phyloP scores from a whole-genome alignment of 2,113 vertebrate genomes.

The Scopus umbretta region DNA sequence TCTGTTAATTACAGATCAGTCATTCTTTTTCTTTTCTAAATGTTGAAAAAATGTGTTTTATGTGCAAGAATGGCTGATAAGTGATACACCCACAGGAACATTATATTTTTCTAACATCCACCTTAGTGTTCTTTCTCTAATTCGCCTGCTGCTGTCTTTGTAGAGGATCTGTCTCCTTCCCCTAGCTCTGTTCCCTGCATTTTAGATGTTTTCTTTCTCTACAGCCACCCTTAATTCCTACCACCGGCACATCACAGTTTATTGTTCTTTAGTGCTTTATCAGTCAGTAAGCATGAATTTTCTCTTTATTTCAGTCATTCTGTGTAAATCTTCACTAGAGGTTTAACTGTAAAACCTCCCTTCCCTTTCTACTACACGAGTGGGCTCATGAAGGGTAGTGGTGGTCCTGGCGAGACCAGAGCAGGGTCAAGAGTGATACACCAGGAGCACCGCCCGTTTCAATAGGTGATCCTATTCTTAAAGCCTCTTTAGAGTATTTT shows the following conservation, averaged over 20 bases:
- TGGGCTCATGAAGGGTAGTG: background rate
- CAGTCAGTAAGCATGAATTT: background rate
- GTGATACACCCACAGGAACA: conserved; percentile 55
- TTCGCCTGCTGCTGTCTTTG: conserved; percentile 38
- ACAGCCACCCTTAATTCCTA: background rate
- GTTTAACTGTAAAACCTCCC: background rate
- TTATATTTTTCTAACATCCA: conserved; percentile 56
- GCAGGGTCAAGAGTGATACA: background rate
- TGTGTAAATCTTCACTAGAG: background rate
- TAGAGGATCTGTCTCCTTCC: conserved; percentile 26
- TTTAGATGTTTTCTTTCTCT: background rate
- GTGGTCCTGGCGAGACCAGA: background rate
- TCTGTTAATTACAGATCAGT: conserved; percentile 60
- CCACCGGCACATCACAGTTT: background rate
- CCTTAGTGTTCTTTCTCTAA: conserved; percentile 56
- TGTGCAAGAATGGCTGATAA: conserved; percentile 56
- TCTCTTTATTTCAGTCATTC: background rate
- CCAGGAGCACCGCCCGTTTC: background rate
- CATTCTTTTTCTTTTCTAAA: conserved; percentile 43
- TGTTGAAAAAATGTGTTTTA: conserved; percentile 47
- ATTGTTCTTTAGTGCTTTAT: background rate
- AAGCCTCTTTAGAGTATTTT: background rate
- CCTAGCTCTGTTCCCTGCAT: background rate
- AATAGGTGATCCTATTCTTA: background rate
- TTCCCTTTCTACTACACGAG: background rate